A percentile compares a stretch with the other conserved stretches of the same genome.
phyloP scores from a whole-genome alignment of 2,888 invertebrate species.

The Troides helena region DNA sequence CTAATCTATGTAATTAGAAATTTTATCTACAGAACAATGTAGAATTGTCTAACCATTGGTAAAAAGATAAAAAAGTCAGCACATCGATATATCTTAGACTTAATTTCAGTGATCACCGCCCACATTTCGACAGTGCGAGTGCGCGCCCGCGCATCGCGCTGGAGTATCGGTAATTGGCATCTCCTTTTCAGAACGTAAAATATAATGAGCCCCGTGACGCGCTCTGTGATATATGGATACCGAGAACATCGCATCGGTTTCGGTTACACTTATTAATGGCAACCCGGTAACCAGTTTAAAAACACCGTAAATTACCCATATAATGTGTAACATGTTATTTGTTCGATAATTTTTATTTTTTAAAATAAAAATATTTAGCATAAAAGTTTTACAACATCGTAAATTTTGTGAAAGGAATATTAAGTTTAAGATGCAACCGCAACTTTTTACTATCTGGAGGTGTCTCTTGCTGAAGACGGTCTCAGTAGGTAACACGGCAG shows the following conservation, averaged over 20 bases:
- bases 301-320: background rate
- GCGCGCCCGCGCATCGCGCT: slow-evolving; percentile 43
- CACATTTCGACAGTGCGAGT: slow-evolving; percentile 53
- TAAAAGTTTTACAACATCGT: background rate
- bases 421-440: background rate
- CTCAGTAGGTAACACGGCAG: too few relatives aligned
- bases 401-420: slow-evolving; percentile 15
- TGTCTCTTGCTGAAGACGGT: too few relatives aligned
- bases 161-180: slow-evolving; percentile 67
- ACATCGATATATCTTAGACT: slow-evolving; percentile 39
- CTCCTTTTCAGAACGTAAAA: slow-evolving; percentile 40
- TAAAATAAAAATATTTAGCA: background rate
- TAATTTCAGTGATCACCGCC: slow-evolving; percentile 53
- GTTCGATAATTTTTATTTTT: background rate
- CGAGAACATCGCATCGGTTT: slow-evolving; percentile 19
- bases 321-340: slow-evolving; percentile 8
- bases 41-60: background rate
- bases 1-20: too few relatives aligned
- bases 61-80: slow-evolving; percentile 23
- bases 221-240: slow-evolving; percentile 32
- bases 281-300: slow-evolving; percentile 4
- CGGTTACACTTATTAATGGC: slow-evolving; percentile 12
- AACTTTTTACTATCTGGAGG: slow-evolving; percentile 34
- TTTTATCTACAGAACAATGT: too few relatives aligned
- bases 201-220: slow-evolving; percentile 36